Evolutionary conservation across 2,113 vertebrate species (phyloP), one percentile per base, ranked within the genome.

Genomic region (Platanista minor): DNA sequence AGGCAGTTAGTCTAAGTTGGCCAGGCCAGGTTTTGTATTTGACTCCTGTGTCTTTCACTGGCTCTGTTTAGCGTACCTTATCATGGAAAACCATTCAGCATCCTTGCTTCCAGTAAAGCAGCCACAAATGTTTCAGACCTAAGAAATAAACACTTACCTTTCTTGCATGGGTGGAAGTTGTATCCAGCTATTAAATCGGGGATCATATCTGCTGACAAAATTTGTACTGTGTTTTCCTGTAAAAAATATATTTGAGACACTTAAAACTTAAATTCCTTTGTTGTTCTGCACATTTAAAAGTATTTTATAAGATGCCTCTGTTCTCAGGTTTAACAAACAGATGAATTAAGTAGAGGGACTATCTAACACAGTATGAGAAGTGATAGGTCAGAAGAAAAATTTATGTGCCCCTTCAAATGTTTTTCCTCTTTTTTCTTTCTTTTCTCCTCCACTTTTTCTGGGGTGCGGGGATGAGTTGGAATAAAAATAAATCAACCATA

Each of bases 141-240:
- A 88, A 11, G 2, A 97, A 96, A 92, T 27, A 98, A 86, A 71
- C 86, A 97, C 98, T 99, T 99, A 99, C 99, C 99, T 99, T 98
- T 99, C 99, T 98, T 99, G 99, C 99, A 99, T 99, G 57, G 99
- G 99, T 66, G 99, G 99, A 97, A 99, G 98, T 98, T 99, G 99
- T 98, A 99, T 99, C 99, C 99, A 99, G 97, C 99, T 99, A 98
- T 99, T 99, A 99, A 99, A 99, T 97, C 99, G 99, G 87, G 99
- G 99, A 98, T 99, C 99, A 80, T 99, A 99, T 95, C 99, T 99
- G 98, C 99, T 99, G 97, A 99, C 99, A 98, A 99, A 99, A 98
- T 99, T 99, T 97, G 99, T 99, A 98, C 99, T 99, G 98, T 99
- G 99, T 97, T 99, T 99, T 98, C 99, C 99, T 99, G 99, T 96